phyloP scores from a whole-genome alignment of 2,797 vertebrate species.

The Lepus townsendii region DNA sequence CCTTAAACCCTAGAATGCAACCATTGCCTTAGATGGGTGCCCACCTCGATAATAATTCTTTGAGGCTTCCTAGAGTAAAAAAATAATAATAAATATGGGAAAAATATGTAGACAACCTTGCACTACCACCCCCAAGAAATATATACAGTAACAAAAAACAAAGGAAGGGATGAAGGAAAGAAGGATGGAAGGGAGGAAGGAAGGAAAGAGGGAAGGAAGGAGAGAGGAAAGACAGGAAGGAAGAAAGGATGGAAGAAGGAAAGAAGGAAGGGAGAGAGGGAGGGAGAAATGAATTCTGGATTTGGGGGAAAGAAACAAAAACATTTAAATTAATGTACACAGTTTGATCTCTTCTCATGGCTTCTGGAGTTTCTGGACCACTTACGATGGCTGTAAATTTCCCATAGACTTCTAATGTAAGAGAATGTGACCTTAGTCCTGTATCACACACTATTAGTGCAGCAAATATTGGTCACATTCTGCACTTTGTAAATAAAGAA shows the following conservation, averaged over 20 bases:
- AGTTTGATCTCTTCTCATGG: neutral
- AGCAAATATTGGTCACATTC: neutral
- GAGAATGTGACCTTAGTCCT: no score
- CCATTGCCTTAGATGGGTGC: no score
- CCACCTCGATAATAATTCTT: neutral
- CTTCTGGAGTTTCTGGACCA: neutral
- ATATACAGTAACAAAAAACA: neutral
- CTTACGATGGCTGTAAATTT: neutral
- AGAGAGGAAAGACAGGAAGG: neutral
- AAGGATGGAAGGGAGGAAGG: no score
- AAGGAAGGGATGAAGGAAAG: no score
- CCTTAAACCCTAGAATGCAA: neutral
- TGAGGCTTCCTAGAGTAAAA: neutral
- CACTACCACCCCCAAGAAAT: neutral
- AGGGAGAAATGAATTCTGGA: neutral
- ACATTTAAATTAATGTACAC: neutral
- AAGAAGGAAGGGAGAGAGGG: no score
- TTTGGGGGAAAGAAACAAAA: neutral
- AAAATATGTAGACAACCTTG: neutral
- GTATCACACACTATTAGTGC: neutral
- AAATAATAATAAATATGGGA: neutral
- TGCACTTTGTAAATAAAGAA: neutral
- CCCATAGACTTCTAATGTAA: neutral
- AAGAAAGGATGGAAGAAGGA: neutral
- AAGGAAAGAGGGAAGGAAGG: no score